Evolutionary conservation across 1,140 invertebrate species (phyloP).

Genomic region (Portunus trituberculatus): DNA sequence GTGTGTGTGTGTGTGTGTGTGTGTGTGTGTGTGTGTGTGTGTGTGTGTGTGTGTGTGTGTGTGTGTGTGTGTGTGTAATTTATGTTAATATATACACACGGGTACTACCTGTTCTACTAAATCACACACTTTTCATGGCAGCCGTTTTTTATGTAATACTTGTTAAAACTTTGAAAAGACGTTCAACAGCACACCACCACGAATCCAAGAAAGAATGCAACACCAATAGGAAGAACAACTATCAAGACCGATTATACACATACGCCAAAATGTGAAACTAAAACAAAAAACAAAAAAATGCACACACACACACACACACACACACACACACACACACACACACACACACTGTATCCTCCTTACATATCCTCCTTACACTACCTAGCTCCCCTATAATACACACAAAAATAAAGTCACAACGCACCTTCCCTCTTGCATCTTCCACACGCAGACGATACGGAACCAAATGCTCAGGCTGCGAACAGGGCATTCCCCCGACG

Average conservation of each 20-base stretch:
- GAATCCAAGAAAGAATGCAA: not conserved
- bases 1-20: too few relatives aligned
- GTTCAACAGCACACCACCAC: too few relatives aligned
- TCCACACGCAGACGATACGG: conserved; percentile 91
- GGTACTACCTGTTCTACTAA: too few relatives aligned
- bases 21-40: too few relatives aligned
- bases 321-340: too few relatives aligned
- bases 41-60: too few relatives aligned
- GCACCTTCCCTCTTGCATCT: not conserved
- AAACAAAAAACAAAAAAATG: not conserved
- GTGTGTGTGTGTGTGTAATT: too few relatives aligned
- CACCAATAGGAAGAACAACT: not conserved
- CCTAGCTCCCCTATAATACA: not conserved
- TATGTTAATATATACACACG: too few relatives aligned
- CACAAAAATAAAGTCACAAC: not conserved
- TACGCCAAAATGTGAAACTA: not conserved
- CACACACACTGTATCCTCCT: not conserved
- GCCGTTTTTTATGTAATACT: too few relatives aligned
- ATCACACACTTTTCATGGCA: too few relatives aligned
- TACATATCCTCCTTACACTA: not conserved
- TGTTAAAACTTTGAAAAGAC: too few relatives aligned
- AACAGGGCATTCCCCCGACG: conserved; percentile 96
- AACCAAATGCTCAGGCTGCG: conserved; percentile 98
- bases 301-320: not conserved
- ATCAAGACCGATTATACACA: not conserved